phyloP scores from a whole-genome alignment of 2,113 vertebrate genomes.

The Paramormyrops kingsleyae region DNA sequence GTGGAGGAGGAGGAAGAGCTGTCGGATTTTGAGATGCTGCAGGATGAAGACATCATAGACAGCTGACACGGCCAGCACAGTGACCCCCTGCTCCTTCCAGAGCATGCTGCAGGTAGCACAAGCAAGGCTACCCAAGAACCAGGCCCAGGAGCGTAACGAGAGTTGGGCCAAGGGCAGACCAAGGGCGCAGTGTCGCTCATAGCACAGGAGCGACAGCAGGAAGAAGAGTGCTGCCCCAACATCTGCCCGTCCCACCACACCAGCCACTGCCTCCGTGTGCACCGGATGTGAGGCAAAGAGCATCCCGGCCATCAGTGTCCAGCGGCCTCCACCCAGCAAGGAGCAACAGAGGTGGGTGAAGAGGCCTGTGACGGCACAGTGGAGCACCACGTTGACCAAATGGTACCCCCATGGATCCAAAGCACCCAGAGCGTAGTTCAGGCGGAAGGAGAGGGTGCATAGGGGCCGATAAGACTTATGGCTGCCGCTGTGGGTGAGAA shows the following conservation, averaged over 20 bases:
- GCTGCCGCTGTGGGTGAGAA: slow-evolving; percentile 93
- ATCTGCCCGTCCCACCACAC: slow-evolving; percentile 87
- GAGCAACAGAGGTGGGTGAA: slow-evolving; percentile 82
- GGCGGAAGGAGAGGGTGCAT: slow-evolving; percentile 90
- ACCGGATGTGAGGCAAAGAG: slow-evolving; percentile 90
- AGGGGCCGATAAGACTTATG: slow-evolving; percentile 95
- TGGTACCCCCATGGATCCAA: slow-evolving; percentile 90
- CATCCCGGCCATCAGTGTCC: slow-evolving; percentile 82
- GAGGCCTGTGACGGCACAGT: slow-evolving; percentile 79
- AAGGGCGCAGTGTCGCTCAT: slow-evolving; percentile 74
- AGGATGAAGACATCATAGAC: slow-evolving; percentile 87
- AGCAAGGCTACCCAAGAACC: slow-evolving; percentile 76
- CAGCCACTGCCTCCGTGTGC: slow-evolving; percentile 88
- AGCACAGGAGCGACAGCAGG: slow-evolving; percentile 82
- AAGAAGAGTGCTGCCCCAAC: slow-evolving; percentile 88
- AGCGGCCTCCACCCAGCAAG: slow-evolving; percentile 75
- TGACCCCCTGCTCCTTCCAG: slow-evolving; percentile 97
- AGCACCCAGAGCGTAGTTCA: slow-evolving; percentile 79
- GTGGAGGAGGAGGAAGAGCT: slow-evolving; percentile 68
- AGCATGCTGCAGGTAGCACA: slow-evolving; percentile 87
- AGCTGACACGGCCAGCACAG: slow-evolving; percentile 80
- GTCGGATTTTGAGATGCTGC: slow-evolving; percentile 75
- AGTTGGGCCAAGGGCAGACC: slow-evolving; percentile 47
- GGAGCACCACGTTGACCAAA: slow-evolving; percentile 78
- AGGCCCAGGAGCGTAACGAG: slow-evolving; percentile 63